Evolutionary conservation across 1,140 invertebrate genomes (phyloP).

Genomic region (Drosophila subobscura): DNA sequence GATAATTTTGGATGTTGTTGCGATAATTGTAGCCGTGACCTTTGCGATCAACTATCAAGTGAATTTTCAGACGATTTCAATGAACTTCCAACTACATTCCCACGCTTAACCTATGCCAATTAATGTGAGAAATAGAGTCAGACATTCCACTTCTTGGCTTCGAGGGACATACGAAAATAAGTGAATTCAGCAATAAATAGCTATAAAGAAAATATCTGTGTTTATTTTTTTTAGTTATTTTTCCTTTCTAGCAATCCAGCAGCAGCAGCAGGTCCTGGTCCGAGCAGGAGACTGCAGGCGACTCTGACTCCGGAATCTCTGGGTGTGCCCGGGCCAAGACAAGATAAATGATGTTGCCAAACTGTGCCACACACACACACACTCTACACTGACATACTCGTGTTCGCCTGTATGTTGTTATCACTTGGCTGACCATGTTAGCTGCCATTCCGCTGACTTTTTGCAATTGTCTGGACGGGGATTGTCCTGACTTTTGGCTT

Average conservation of each 20-base stretch:
- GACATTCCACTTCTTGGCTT: conserved; percentile 19
- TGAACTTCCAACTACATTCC: conserved; percentile 31
- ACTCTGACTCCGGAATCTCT: conserved; percentile 46
- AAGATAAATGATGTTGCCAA: conserved; percentile 78
- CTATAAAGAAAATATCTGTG: conserved; percentile 47
- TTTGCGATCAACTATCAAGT: conserved; percentile 55
- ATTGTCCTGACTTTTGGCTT: conserved; percentile 55
- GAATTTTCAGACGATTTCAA: conserved; percentile 45
- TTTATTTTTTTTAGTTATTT: conserved; percentile 42
- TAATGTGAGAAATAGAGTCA: conserved; percentile 71
- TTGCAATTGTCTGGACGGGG: conserved; percentile 57
- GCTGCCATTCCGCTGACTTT: conserved; percentile 57
- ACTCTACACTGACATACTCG: neutral
- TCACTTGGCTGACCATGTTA: conserved; percentile 57
- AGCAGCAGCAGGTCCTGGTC: conserved; percentile 31
- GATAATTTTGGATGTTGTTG: conserved; percentile 26
- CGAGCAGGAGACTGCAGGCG: conserved; percentile 27
- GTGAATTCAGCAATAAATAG: conserved; percentile 70
- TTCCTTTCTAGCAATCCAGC: too few relatives aligned
- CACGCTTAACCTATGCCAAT: conserved; percentile 73
- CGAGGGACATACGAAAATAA: conserved; percentile 29
- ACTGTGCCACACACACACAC: conserved; percentile 34
- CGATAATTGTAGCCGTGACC: conserved; percentile 70
- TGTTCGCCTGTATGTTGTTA: conserved; percentile 37
- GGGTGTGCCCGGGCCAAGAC: conserved; percentile 36